Evolutionary conservation across 2,113 vertebrate genomes (phyloP).

Genomic region (Sinocyclocheilus rhinocerous): DNA sequence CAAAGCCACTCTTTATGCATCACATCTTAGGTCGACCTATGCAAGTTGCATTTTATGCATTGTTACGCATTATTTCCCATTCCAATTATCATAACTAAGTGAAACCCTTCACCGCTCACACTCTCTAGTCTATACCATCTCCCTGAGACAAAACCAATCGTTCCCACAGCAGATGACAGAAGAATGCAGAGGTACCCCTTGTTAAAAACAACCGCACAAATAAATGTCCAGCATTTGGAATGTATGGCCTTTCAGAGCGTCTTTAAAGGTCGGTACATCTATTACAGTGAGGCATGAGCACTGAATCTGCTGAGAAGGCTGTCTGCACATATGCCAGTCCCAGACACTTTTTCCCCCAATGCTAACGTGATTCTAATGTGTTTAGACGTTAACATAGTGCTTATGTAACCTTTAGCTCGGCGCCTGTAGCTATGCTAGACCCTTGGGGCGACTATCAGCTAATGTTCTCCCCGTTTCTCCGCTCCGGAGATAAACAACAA

Average conservation of each 20-base stretch:
- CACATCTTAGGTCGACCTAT: background rate
- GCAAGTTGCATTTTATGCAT: background rate
- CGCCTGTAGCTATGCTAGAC: slow-evolving; percentile 1
- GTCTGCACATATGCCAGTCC: slow-evolving; percentile 26
- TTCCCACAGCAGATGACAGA: slow-evolving; percentile 31
- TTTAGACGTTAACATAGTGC: slow-evolving; percentile 11
- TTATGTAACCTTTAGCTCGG: slow-evolving; percentile 7
- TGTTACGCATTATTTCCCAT: background rate
- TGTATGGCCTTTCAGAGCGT: slow-evolving; percentile 9
- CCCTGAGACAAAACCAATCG: slow-evolving; percentile 50
- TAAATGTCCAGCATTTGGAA: slow-evolving; percentile 31
- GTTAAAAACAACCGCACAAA: background rate
- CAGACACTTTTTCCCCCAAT: background rate
- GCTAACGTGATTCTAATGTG: slow-evolving; percentile 27
- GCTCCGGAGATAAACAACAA: slow-evolving; percentile 8
- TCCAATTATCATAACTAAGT: background rate
- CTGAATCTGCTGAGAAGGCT: background rate
- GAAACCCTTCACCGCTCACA: background rate
- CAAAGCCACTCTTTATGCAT: background rate
- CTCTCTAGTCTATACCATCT: slow-evolving; percentile 39
- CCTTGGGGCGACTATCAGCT: slow-evolving; percentile 10
- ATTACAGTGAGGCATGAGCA: background rate
- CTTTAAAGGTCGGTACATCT: background rate
- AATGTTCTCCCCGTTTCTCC: background rate
- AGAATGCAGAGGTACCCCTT: slow-evolving; percentile 5